Base-by-base conservation (phyloP, 1,140 invertebrate species). In the Nephila pilipes region DNA sequence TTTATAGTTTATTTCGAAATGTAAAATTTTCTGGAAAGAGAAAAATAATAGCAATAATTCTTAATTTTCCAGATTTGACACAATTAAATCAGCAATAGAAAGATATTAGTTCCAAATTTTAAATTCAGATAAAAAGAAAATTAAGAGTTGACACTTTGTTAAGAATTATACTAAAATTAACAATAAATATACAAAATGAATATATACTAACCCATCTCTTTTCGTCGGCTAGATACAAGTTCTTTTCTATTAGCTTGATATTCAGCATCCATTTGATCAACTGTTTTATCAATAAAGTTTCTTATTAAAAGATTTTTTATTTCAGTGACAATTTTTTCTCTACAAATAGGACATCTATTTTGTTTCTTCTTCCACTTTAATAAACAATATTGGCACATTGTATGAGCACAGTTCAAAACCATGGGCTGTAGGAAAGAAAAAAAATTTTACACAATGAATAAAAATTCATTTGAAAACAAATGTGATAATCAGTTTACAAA, bases 351-450 rank as follows among this genome's bases (percentile, higher is more conserved):
- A 18, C 85, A 87, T 10, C 65, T 25, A 4, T 69, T 87, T 69
- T 87, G 57, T 38, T 87, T 87, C 32, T 54, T 87, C 38, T 87
- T 87, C 85, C 85, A 87, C 25, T 46, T 32, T 6, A 18, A 38
- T 60, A 87, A 54, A 46, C 85, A 87, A 38, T 87, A 65, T 65
- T 87, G 3, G 46, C 85, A 87, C 65, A 87, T 69, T 4, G 36
- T 65, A 46, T 87, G 85, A n/a, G 58, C 38, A 32, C 85, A 87
- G 14, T 65, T 25, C 10, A 87, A 69, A n/a, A 38, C 14, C 14
- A 69, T 29, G 69, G 85, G 14, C 85, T 87, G 25, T 22, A 63
- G 18, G n/a, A 4, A 46, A 46, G 46, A 46, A 10, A 46, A 46
- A 46, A 46, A 46, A 46, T 8, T 10, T 46, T 46, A 6, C 12